Evolutionary conservation across 2,797 vertebrate species (phyloP), one percentile per base, ranked within the genome.

Genomic region (Allobates femoralis): DNA sequence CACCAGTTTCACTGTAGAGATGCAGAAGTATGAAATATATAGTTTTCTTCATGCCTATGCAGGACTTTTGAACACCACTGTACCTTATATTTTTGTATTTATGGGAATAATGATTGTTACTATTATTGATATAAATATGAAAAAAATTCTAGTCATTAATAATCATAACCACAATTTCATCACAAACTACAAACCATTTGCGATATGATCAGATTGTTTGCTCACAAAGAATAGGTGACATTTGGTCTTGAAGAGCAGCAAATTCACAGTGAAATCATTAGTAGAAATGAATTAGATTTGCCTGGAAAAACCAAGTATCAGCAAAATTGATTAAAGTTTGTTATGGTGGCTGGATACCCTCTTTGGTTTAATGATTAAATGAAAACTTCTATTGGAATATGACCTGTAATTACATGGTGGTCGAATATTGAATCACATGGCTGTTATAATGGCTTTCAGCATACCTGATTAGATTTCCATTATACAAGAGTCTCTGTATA

Each of bases 271-370:
- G n/a, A 50, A 71, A 73, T 26, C 21, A 46, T 21, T 6, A 26
- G 14, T 23, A 73, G 37, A 50, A 73, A 50, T 73, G 26, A 73
- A 50, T 73, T 73, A 73, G 12, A 46, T 73, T 73, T 58, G 12
- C 32, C 66, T 58, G 10, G 28, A 34, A 56, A 55, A 30, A 53
- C 66, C 46, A 82, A 55, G 32, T 73, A 82, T 37, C 50, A 71
- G 21, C 28, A 80, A 66, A 80, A 41, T 14, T 67, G 62, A 82
- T 82, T 53, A 82, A 69, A 69, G 41, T 69, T 53, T 71, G 62
- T 51, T 82, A 55, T 71, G 62, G 62, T 69, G 51, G 32, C 32
- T 83, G 34, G 32, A 37, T 55, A 71, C 67, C 37, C 37, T 37
- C 69, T 34, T 56, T 55, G 28, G 5, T 83, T 71, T 67, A 37